A percentile compares a stretch with the other conserved stretches of the same genome.
phyloP scores from a whole-genome alignment of 2,113 vertebrate species.

The Oriolus oriolus region DNA sequence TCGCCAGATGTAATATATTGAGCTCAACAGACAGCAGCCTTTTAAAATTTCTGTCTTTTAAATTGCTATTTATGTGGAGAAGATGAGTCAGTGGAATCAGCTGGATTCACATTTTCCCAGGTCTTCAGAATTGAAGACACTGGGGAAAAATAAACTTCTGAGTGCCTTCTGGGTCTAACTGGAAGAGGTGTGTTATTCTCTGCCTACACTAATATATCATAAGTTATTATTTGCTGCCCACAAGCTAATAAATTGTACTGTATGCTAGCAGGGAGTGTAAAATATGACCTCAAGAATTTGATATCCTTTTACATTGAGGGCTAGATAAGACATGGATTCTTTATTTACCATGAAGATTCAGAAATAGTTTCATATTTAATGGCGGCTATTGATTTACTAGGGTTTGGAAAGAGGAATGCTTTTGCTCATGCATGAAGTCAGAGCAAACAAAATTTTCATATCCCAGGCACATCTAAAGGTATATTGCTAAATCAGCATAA shows the following conservation, averaged over 20 bases:
- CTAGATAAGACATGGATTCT: neutral
- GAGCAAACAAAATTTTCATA: neutral
- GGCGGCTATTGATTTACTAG: neutral
- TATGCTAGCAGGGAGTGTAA: neutral
- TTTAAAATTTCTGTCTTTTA: conserved; percentile 33
- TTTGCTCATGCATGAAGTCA: neutral
- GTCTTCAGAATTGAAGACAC: neutral
- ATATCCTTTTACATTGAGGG: neutral
- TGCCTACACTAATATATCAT: neutral
- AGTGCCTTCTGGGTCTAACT: neutral
- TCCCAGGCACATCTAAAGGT: neutral
- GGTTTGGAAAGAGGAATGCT: neutral
- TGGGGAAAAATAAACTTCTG: neutral
- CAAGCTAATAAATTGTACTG: neutral
- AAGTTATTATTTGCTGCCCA: neutral
- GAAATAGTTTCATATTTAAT: conserved; percentile 14
- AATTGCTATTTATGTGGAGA: conserved; percentile 6
- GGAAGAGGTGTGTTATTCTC: neutral
- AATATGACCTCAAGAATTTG: neutral
- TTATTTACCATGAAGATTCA: conserved; percentile 12
- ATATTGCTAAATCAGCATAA: neutral
- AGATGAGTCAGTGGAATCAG: neutral
- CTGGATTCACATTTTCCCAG: neutral
- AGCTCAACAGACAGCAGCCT: neutral
- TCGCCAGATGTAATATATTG: conserved; percentile 1